Percentiles rank a stretch among this genome's conserved stretches.
Conservation (phyloP, 2,113 vertebrate species). For the Okapia johnstoni region DNA sequence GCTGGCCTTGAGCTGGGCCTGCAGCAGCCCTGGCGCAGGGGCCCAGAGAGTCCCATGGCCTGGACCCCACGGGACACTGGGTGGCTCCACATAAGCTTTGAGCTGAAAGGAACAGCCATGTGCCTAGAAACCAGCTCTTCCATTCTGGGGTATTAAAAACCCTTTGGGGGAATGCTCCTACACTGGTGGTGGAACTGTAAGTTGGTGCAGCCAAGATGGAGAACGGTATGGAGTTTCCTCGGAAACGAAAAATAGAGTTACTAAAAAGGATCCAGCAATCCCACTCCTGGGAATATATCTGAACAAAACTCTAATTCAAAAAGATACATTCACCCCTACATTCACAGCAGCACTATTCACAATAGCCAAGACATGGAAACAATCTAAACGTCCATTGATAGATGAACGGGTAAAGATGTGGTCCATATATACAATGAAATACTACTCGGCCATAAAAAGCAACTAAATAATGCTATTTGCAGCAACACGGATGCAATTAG, state of each 20-base stretch:
- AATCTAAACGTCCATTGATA: not conserved
- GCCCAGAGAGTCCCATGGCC: not conserved
- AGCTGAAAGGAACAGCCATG: fast-evolving
- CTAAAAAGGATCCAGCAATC: not conserved
- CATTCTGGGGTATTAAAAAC: fast-evolving
- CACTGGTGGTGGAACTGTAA: not conserved
- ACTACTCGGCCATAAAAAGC: not conserved
- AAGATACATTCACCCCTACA: not conserved
- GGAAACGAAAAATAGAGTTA: not conserved
- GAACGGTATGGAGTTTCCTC: not conserved
- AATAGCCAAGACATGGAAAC: not conserved
- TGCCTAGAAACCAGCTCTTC: not conserved
- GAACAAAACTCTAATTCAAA: not conserved
- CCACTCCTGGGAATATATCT: not conserved
- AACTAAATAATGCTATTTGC: not conserved
- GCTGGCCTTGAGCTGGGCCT: not conserved
- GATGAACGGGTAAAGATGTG: not conserved
- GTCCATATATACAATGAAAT: not conserved
- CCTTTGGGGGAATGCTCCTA: not conserved
- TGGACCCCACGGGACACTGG: not conserved
- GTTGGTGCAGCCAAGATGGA: not conserved
- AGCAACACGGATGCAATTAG: not conserved
- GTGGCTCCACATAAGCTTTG: fast-evolving
- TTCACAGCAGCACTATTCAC: not conserved
- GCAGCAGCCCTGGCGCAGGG: not conserved